Evolutionary conservation across 2,113 vertebrate genomes (phyloP).

Genomic region (Oceanites oceanicus): DNA sequence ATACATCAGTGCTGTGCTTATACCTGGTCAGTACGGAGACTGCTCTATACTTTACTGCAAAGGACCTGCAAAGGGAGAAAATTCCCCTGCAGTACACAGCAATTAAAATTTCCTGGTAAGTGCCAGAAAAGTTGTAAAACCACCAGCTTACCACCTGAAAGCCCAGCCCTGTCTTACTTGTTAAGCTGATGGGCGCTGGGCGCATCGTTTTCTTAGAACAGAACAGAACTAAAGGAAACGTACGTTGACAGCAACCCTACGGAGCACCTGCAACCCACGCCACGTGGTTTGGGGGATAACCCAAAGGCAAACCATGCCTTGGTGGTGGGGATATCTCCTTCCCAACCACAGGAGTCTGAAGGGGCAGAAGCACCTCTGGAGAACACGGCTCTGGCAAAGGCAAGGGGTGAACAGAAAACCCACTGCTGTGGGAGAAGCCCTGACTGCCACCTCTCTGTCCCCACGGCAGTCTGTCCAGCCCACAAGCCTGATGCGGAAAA

Average conservation of each 20-base stretch:
- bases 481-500: background rate
- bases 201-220: background rate
- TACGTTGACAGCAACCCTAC: accelerated
- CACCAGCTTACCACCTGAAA: background rate
- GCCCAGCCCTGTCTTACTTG: background rate
- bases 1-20: background rate
- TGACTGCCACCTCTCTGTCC: background rate
- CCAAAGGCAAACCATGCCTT: too few species aligned
- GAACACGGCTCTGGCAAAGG: too few species aligned
- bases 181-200: background rate
- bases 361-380: background rate
- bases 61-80: background rate
- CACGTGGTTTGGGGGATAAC: too few species aligned
- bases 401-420: background rate
- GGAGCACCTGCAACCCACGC: background rate
- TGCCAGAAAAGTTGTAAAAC: background rate
- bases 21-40: accelerated
- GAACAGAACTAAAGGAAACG: background rate
- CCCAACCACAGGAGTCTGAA: background rate
- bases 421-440: background rate
- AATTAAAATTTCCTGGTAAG: background rate
- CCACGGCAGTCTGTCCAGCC: background rate
- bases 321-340: background rate
- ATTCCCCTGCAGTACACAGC: background rate
- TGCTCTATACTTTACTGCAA: background rate